These are phyloP conservation scores for Plemyria rubiginata DNA, from an alignment of 2,888 invertebrate genomes.

Conservation along the genomic window DNA sequence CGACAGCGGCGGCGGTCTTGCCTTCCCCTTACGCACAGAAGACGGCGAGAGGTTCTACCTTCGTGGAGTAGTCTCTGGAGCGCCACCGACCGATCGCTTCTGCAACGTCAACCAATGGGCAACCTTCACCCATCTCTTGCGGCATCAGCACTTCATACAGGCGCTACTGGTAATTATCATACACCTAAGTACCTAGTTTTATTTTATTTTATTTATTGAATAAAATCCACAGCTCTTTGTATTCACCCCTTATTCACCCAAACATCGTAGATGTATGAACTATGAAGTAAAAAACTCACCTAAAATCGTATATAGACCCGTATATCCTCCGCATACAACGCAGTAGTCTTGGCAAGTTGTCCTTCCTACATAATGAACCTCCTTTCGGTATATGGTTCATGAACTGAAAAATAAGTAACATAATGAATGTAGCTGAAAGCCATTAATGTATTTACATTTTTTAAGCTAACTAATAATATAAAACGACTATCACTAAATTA, in stretches of 20 bases:
- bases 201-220: too few relatives aligned
- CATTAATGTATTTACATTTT: too few relatives aligned
- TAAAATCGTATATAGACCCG: slow-evolving; percentile 93
- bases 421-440: slow-evolving; percentile 18
- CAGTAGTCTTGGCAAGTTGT: slow-evolving; percentile 90
- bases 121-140: slow-evolving; percentile 47
- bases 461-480: too few relatives aligned
- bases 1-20: slow-evolving; percentile 56
- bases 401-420: slow-evolving; percentile 80
- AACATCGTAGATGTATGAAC: too few relatives aligned
- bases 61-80: slow-evolving; percentile 55
- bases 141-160: slow-evolving; percentile 45
- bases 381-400: slow-evolving; percentile 94
- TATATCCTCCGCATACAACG: slow-evolving; percentile 93
- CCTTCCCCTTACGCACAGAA: slow-evolving; percentile 35
- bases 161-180: too few relatives aligned
- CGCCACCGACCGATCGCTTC: slow-evolving; percentile 44
- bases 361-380: slow-evolving; percentile 93
- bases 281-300: slow-evolving; percentile 85
- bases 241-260: too few relatives aligned
- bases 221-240: too few relatives aligned
- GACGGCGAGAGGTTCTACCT: slow-evolving; percentile 48
- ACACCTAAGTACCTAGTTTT: too few relatives aligned
- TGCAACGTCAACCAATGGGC: slow-evolving; percentile 45
- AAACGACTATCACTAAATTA: too few relatives aligned